A percentile compares a stretch with the other conserved stretches of the same genome.
Conservation (phyloP, 2,113 vertebrate species). For the Etheostoma spectabile region DNA sequence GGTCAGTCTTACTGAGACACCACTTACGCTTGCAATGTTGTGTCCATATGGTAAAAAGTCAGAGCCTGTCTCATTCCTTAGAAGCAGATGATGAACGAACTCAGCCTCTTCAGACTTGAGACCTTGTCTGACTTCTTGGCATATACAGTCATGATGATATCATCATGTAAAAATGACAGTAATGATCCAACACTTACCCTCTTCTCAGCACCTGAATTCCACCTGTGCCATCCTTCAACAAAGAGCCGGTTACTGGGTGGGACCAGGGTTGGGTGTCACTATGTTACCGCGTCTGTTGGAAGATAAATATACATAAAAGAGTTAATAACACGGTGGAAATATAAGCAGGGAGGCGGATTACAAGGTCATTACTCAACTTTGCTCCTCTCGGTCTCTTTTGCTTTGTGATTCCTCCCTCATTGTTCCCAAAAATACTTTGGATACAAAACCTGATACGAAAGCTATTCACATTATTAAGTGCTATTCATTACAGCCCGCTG, state of each 20-base stretch:
- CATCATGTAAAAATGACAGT: constrained; percentile 59
- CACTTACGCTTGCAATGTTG: not conserved
- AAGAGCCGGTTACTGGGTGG: constrained; percentile 55
- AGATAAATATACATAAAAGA: constrained; percentile 60
- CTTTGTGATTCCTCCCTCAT: constrained; percentile 74
- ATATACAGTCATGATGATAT: constrained; percentile 50
- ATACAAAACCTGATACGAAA: constrained; percentile 74
- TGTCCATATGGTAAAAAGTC: constrained; percentile 15
- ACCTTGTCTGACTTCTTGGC: constrained; percentile 47
- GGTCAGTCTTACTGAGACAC: constrained; percentile 2
- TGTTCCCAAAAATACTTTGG: constrained; percentile 73
- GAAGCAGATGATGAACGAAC: constrained; percentile 54
- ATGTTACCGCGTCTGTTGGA: constrained; percentile 43
- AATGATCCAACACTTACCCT: constrained; percentile 57
- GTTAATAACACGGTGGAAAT: constrained; percentile 51
- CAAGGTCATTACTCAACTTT: constrained; percentile 71
- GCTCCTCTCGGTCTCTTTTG: constrained; percentile 49
- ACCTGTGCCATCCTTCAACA: constrained; percentile 44
- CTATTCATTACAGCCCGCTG: constrained; percentile 70
- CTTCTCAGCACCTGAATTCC: constrained; percentile 47
- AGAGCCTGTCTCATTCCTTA: not conserved
- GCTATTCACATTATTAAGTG: constrained; percentile 72
- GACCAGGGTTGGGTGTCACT: constrained; percentile 60
- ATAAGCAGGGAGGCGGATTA: constrained; percentile 66
- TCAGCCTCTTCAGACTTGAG: constrained; percentile 54